Conservation (phyloP, 2,888 invertebrate genomes). For the Athalia circularis region DNA sequence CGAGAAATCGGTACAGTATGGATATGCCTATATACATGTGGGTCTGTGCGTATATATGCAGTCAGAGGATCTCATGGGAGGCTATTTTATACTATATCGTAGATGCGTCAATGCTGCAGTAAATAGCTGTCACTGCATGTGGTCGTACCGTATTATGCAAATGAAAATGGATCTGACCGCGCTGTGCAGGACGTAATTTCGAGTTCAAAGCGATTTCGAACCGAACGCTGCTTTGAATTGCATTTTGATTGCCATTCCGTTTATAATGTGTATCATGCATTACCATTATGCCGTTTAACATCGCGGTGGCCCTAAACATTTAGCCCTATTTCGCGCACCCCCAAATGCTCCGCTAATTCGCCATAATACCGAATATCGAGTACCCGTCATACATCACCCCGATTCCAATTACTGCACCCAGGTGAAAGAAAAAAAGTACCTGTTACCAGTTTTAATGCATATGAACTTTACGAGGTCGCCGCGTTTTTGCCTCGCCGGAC, state of each 20-base stretch:
- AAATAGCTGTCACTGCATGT: conserved; percentile 43
- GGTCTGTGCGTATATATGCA: neutral
- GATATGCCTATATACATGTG: neutral
- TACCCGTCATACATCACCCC: too few relatives aligned
- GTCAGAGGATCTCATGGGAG: conserved; percentile 30
- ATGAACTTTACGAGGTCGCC: neutral
- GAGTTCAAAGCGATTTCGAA: conserved; percentile 40
- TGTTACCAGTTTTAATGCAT: too few relatives aligned
- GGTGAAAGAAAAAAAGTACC: too few relatives aligned
- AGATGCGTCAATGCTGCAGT: conserved; percentile 36
- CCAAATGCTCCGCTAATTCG: too few relatives aligned
- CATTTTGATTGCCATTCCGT: conserved; percentile 25
- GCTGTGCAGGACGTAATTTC: conserved; percentile 52
- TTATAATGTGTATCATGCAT: neutral
- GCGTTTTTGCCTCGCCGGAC: neutral
- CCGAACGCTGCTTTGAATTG: conserved; percentile 22
- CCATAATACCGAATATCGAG: too few relatives aligned
- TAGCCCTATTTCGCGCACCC: neutral
- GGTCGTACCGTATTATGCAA: conserved; percentile 55
- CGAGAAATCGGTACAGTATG: conserved; percentile 7
- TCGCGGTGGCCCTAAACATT: neutral
- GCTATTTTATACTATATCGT: conserved; percentile 26
- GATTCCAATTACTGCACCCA: too few relatives aligned
- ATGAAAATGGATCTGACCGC: conserved; percentile 56
- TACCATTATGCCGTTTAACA: neutral